A percentile compares a stretch with the other conserved stretches of the same genome.
These are phyloP conservation scores for Agapetus fuscipes DNA, from an alignment of 2,888 invertebrate genomes.

Conservation along the genomic window DNA sequence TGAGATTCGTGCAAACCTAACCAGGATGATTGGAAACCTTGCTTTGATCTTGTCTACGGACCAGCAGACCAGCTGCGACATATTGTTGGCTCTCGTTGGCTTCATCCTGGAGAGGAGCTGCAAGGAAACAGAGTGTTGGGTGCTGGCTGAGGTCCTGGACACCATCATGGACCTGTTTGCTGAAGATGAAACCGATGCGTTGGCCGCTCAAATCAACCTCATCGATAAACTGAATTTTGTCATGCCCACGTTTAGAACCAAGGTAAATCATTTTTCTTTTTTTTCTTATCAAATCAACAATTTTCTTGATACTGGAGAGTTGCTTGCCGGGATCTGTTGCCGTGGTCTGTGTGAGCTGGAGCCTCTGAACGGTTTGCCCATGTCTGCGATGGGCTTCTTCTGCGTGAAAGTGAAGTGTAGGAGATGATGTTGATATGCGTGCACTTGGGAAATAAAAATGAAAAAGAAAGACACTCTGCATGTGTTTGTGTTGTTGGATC, in stretches of 20 bases:
- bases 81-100: constrained; percentile 33
- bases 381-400: too few relatives aligned
- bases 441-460: too few relatives aligned
- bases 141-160: constrained; percentile 65
- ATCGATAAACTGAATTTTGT: constrained; percentile 50
- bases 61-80: constrained; percentile 25
- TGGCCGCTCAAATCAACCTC: constrained; percentile 54
- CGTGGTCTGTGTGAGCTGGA: too few relatives aligned
- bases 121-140: constrained; percentile 59
- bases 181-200: constrained; percentile 60
- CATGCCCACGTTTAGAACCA: constrained; percentile 52
- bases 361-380: too few relatives aligned
- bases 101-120: constrained; percentile 52
- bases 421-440: too few relatives aligned
- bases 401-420: too few relatives aligned
- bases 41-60: constrained; percentile 40
- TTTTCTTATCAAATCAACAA: neutral
- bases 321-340: too few relatives aligned
- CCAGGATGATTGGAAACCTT: constrained; percentile 48
- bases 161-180: constrained; percentile 68
- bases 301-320: too few relatives aligned
- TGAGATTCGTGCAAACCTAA: constrained; percentile 49
- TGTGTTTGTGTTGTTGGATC: too few relatives aligned
- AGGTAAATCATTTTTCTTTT: constrained; percentile 36
- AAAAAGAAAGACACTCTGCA: too few relatives aligned